Evolutionary conservation across 2,113 vertebrate species (phyloP).

Genomic region (Agelaius tricolor): DNA sequence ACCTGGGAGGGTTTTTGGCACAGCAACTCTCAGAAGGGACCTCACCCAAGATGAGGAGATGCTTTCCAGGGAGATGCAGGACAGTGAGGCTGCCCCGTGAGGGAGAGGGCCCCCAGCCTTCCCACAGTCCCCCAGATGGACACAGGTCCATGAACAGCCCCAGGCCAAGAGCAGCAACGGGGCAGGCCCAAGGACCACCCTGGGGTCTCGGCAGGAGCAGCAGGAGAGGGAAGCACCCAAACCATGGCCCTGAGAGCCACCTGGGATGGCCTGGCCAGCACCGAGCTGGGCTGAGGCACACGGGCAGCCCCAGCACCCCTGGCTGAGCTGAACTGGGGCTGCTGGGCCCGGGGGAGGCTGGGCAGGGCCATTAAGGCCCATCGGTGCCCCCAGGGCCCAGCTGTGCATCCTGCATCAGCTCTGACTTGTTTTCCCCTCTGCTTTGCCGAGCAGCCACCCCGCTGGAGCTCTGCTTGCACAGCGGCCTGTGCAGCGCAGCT

Average conservation of each 20-base stretch:
- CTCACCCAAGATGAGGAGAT: rapidly evolving
- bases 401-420: background rate
- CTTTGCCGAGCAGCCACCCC: background rate
- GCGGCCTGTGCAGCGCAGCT: background rate
- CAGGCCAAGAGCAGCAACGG: no score
- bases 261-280: no score
- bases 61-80: background rate
- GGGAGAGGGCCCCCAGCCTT: background rate
- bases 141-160: rapidly evolving
- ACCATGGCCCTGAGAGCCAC: rapidly evolving
- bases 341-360: background rate
- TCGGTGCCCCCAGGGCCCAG: background rate
- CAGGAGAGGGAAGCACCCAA: background rate
- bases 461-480: rapidly evolving
- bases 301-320: rapidly evolving
- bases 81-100: rapidly evolving
- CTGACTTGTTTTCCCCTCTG: background rate
- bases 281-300: rapidly evolving
- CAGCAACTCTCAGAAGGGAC: background rate
- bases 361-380: background rate
- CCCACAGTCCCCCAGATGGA: background rate
- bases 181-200: background rate
- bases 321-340: background rate
- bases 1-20: background rate
- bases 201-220: background rate